Base-by-base conservation (phyloP, 2,797 vertebrate genomes). In the Labeo calbasu region DNA sequence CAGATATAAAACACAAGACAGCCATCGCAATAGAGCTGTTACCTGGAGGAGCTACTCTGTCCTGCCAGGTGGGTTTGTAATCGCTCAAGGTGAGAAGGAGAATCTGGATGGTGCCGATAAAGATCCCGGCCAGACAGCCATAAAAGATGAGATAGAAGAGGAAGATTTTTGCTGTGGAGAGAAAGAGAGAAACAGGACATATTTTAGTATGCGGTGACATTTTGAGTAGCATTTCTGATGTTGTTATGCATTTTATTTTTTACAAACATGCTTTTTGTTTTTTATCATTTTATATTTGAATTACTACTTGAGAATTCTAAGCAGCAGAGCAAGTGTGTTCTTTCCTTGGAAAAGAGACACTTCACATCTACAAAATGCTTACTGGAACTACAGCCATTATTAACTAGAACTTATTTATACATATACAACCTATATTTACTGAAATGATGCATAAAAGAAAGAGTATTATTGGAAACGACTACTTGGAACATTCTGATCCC, bases 91-190 rank as follows among this genome's bases (percentile, higher is more conserved):
- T 99, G 75, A 99, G 95, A 86, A 99, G 93, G 94, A 99, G 81
- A 84, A 97, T 96, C 79, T 99, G 97, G 91, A 99, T 99, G 94
- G 98, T 99, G 79, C 98, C 98, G 0, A 99, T 94, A 93, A 99
- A 99, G 92, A 99, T 95, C 61, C 96, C 98, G 0, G 97, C 97
- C 93, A 99, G 94, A 91, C 94, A 97, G 28, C 97, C 96, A 0
- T 99, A 99, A 93, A 99, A 99, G 84, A 99, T 89, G 57, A 98
- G 12, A 77, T 99, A 99, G 94, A 99, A 99, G 19, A 96, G 70
- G 0, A 96, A 81, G 86, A 99, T 99, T 92, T 99, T 99, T 90
- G 96, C 98, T 99, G 95, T 71, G 89, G 68, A 70, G 65, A 77
- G 12, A 80, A n/a, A 70, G 25, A 69, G n/a, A 76, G 7, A 76